Conservation (phyloP, 2,113 vertebrate genomes). For the Mesembrinibis cayennensis region DNA sequence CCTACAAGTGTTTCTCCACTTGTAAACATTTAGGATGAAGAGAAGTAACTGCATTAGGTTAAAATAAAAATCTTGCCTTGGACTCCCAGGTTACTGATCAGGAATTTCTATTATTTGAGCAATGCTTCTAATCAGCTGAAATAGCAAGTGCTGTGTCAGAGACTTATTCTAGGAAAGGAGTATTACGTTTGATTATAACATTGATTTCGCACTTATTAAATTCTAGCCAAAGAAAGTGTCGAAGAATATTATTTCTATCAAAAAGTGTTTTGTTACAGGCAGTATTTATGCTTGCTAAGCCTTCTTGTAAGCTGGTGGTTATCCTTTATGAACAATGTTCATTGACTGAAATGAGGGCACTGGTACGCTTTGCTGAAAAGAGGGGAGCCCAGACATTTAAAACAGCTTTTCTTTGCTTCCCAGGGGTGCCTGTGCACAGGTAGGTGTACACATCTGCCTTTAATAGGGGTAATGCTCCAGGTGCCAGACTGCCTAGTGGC, state of each 20-base stretch:
- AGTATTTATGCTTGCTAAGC: slow-evolving; percentile 38
- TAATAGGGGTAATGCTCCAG: not conserved
- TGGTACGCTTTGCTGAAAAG: not conserved
- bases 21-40: slow-evolving; percentile 9
- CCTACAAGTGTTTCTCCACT: slow-evolving; percentile 26
- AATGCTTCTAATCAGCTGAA: slow-evolving; percentile 48
- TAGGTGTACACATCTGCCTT: not conserved
- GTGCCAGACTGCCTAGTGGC: not conserved
- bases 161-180: slow-evolving; percentile 59
- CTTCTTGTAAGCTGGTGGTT: slow-evolving; percentile 22
- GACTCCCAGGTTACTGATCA: not conserved
- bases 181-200: slow-evolving; percentile 44
- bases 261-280: slow-evolving; percentile 19
- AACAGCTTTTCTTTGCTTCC: not conserved
- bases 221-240: slow-evolving; percentile 15
- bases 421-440: not conserved
- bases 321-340: slow-evolving; percentile 12
- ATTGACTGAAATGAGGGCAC: not conserved
- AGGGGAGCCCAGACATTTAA: not conserved
- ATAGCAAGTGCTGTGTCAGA: slow-evolving; percentile 31
- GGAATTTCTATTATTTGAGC: slow-evolving; percentile 35
- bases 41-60: not conserved
- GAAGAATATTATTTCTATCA: slow-evolving; percentile 33
- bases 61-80: not conserved
- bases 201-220: slow-evolving; percentile 64